These are phyloP conservation scores for Drosophila orena DNA, from an alignment of 1,140 invertebrate species.

Conservation along the genomic window DNA sequence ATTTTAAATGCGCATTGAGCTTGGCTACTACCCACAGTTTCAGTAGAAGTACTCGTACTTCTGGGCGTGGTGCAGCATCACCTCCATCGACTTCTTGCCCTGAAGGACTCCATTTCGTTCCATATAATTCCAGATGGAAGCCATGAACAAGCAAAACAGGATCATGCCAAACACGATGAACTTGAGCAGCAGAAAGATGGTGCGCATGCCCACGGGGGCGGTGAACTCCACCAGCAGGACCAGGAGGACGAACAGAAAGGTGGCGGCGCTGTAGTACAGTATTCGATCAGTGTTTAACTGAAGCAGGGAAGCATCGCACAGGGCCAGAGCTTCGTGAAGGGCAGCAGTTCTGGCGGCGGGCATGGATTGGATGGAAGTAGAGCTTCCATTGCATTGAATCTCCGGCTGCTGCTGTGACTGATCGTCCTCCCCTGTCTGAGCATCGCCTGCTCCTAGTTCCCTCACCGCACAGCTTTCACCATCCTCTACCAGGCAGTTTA, in stretches of 20 bases:
- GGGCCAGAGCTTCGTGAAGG: constrained; percentile 87
- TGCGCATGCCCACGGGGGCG: constrained; percentile 84
- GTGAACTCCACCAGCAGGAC: constrained; percentile 81
- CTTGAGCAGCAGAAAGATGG: constrained; percentile 86
- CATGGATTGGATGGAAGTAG: constrained; percentile 7
- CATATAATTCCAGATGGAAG: constrained; percentile 91
- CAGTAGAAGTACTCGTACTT: constrained; percentile 75
- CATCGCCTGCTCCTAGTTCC: constrained; percentile 22
- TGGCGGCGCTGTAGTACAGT: constrained; percentile 86
- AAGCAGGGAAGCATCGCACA: constrained; percentile 87
- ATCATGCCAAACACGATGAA: constrained; percentile 88
- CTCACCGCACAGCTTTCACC: constrained; percentile 6
- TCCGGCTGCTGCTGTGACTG: not conserved
- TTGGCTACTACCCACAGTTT: constrained; percentile 2
- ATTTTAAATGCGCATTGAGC: constrained; percentile 75
- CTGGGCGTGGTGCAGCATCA: constrained; percentile 84
- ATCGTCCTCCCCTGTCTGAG: not conserved
- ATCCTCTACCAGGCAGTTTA: constrained; percentile 17
- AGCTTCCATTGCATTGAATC: constrained; percentile 8
- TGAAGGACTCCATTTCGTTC: constrained; percentile 91
- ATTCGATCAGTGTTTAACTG: constrained; percentile 87
- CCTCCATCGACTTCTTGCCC: constrained; percentile 88
- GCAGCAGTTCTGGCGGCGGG: constrained; percentile 74
- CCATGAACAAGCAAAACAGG: constrained; percentile 91
- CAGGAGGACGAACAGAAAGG: constrained; percentile 85